Conservation (phyloP, 2,797 vertebrate genomes). For the Centropyge bicolor region DNA sequence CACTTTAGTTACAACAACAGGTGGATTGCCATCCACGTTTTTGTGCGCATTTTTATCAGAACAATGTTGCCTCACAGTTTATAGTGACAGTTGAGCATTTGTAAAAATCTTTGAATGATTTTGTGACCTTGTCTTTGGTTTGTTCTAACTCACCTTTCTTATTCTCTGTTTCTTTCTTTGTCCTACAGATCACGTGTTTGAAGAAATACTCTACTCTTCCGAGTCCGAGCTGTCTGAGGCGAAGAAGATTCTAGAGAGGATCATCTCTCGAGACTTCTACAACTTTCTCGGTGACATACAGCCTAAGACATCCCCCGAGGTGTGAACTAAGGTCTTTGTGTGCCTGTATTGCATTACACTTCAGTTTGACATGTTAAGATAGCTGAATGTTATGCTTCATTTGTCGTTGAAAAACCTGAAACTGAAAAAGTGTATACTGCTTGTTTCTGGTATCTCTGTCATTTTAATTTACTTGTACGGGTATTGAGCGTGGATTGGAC, state of each 20-base stretch:
- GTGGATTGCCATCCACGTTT: too few relatives aligned
- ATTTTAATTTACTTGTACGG: not conserved
- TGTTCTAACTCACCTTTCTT: too few relatives aligned
- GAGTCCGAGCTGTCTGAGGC: slow-evolving; percentile 80
- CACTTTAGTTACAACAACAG: not conserved
- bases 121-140: too few relatives aligned
- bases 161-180: not conserved
- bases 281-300: slow-evolving; percentile 88
- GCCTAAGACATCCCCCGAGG: slow-evolving; percentile 63
- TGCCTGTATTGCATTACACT: too few relatives aligned
- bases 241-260: slow-evolving; percentile 82
- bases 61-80: too few relatives aligned
- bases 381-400: not conserved
- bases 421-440: too few relatives aligned
- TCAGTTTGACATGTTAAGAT: not conserved
- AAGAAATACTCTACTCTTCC: slow-evolving; percentile 87
- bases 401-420: not conserved
- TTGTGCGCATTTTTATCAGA: too few relatives aligned
- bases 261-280: slow-evolving; percentile 86
- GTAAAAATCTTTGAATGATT: too few relatives aligned
- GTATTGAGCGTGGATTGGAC: not conserved
- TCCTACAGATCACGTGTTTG: slow-evolving; percentile 87
- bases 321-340: slow-evolving; percentile 48
- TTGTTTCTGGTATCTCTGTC: not conserved
- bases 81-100: too few relatives aligned